Evolutionary conservation across 2,888 invertebrate genomes (phyloP).

Genomic region (Micoletzkya japonica): DNA sequence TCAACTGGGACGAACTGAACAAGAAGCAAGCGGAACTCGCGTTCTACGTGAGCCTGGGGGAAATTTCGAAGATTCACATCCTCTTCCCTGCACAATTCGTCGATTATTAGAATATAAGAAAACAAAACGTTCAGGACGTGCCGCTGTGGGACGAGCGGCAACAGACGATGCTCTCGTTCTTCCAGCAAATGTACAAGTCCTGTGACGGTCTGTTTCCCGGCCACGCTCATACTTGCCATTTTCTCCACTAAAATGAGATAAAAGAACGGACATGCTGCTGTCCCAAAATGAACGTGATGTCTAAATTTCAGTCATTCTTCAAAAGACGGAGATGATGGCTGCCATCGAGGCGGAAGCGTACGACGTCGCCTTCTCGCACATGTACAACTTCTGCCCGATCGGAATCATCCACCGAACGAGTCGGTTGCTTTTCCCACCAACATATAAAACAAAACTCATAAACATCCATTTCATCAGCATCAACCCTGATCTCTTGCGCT

Average conservation of each 20-base stretch:
- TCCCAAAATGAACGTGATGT: neutral
- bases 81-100: neutral
- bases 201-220: conserved; percentile 6
- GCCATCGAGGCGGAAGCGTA: conserved; percentile 46
- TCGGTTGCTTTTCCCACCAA: neutral
- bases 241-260: neutral
- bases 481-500: no score
- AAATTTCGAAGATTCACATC: neutral
- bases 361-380: conserved; percentile 54
- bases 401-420: conserved; percentile 33
- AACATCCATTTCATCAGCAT: no score
- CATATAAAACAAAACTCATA: no score
- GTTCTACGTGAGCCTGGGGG: conserved; percentile 31
- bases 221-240: no score
- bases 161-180: conserved; percentile 30
- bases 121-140: conserved; percentile 4
- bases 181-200: conserved; percentile 29
- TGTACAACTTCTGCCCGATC: conserved; percentile 38
- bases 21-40: conserved; percentile 37
- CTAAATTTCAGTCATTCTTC: conserved; percentile 30
- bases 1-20: conserved; percentile 29
- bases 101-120: neutral
- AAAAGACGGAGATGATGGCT: conserved; percentile 39
- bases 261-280: neutral
- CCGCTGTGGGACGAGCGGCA: conserved; percentile 20